Evolutionary conservation across 2,888 invertebrate genomes (phyloP).

Genomic region (Marasmarcha lunaedactyla): DNA sequence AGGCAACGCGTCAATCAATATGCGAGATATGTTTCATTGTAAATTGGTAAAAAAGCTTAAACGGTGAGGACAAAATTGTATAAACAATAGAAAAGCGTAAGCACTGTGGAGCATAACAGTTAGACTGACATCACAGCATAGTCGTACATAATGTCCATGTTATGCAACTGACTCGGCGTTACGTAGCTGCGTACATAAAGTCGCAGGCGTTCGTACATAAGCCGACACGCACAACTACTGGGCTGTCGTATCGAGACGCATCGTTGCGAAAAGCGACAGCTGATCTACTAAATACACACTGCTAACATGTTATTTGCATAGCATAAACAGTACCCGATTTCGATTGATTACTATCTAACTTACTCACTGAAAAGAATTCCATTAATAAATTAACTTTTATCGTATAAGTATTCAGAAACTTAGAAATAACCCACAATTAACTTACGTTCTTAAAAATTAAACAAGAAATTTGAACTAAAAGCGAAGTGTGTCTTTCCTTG

Average conservation of each 20-base stretch:
- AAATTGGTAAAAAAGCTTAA: not conserved
- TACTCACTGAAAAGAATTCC: too few species aligned
- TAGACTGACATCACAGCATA: slow-evolving; percentile 8
- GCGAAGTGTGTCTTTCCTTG: too few species aligned
- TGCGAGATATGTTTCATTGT: slow-evolving; percentile 37
- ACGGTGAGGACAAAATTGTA: not conserved
- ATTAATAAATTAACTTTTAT: too few species aligned
- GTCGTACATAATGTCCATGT: slow-evolving; percentile 16
- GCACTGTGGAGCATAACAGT: slow-evolving; percentile 22
- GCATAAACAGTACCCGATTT: too few species aligned
- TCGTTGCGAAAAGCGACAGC: slow-evolving; percentile 45
- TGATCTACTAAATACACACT: slow-evolving; percentile 35
- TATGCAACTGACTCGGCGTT: slow-evolving; percentile 38
- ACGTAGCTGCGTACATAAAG: slow-evolving; percentile 25
- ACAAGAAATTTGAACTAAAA: too few species aligned
- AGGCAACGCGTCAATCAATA: slow-evolving; percentile 66
- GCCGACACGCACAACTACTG: slow-evolving; percentile 55
- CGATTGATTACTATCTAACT: too few species aligned
- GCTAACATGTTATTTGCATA: slow-evolving; percentile 26
- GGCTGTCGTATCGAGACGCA: slow-evolving; percentile 50
- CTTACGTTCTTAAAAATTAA: too few species aligned
- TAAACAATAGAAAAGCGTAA: not conserved
- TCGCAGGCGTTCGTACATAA: slow-evolving; percentile 10
- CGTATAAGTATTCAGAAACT: too few species aligned
- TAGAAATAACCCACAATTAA: too few species aligned